Percentiles rank a stretch among this genome's conserved stretches.
phyloP scores from a whole-genome alignment of 2,888 invertebrate species.

The Pristionchus japonicus region DNA sequence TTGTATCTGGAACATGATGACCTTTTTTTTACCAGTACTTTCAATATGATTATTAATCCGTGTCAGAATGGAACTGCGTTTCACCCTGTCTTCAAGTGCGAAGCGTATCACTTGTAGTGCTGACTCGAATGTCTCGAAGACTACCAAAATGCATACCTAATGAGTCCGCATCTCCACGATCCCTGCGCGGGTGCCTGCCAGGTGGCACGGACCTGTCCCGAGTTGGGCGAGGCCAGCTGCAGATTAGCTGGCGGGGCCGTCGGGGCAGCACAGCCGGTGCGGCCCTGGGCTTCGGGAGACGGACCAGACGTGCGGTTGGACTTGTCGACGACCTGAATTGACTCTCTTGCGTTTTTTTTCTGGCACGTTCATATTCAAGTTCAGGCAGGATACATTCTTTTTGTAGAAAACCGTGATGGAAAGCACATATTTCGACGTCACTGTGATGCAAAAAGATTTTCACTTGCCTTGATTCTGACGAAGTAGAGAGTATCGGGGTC shows the following conservation, averaged over 20 bases:
- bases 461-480: constrained; percentile 74
- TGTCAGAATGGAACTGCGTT: no score
- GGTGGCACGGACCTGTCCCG: constrained; percentile 66
- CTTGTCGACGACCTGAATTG: constrained; percentile 75
- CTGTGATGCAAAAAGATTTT: no score
- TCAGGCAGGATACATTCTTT: no score
- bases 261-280: constrained; percentile 75
- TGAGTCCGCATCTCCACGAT: constrained; percentile 73
- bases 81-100: no score
- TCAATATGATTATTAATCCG: no score
- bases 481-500: constrained; percentile 77
- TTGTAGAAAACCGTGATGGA: background rate
- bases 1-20: constrained; percentile 58
- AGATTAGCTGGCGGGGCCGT: constrained; percentile 73
- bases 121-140: no score
- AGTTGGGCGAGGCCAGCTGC: constrained; percentile 66
- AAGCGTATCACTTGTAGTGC: no score
- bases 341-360: no score
- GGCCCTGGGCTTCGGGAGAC: constrained; percentile 74
- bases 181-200: constrained; percentile 73
- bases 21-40: no score
- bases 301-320: constrained; percentile 67
- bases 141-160: constrained; percentile 53
- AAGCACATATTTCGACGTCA: background rate
- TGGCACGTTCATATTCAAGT: no score